Percentiles rank a stretch among this genome's conserved stretches.
phyloP scores from a whole-genome alignment of 1,140 invertebrate species.

The Lasioglossum baleicum region DNA sequence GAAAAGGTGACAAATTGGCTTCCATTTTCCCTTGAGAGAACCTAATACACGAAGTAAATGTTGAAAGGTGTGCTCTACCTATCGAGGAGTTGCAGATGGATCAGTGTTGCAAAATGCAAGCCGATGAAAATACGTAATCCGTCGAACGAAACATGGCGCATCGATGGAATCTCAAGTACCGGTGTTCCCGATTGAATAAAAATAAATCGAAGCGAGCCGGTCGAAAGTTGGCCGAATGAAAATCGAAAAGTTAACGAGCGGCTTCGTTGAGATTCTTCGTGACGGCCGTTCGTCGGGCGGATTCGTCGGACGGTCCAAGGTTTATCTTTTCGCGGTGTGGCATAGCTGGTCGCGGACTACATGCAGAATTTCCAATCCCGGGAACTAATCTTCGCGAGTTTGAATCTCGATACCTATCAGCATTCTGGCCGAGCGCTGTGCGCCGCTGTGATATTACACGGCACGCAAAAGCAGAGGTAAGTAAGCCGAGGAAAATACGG shows the following conservation, averaged over 20 bases:
- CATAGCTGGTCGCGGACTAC: not conserved
- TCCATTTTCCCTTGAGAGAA: too few relatives aligned
- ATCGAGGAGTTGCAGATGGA: not conserved
- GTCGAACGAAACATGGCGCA: not conserved
- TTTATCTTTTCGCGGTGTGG: slow-evolving; percentile 7
- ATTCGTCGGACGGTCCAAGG: not conserved
- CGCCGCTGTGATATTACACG: slow-evolving; percentile 25
- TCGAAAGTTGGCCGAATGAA: not conserved
- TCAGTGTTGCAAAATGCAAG: not conserved
- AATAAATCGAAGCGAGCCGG: not conserved
- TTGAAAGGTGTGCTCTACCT: too few relatives aligned
- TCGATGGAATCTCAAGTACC: not conserved
- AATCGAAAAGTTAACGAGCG: not conserved
- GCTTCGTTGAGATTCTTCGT: slow-evolving; percentile 30
- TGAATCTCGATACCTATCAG: slow-evolving; percentile 41
- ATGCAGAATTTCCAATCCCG: slow-evolving; percentile 43
- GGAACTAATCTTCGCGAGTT: slow-evolving; percentile 45
- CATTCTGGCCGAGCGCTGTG: slow-evolving; percentile 17
- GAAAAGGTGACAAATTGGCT: too few relatives aligned
- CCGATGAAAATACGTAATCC: not conserved
- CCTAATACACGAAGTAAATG: too few relatives aligned
- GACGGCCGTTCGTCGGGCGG: not conserved
- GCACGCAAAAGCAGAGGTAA: not conserved
- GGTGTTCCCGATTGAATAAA: slow-evolving; percentile 5
- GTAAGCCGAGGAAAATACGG: slow-evolving; percentile 28